These are phyloP conservation scores for Diarsia mendica DNA, from an alignment of 2,888 invertebrate species.

Conservation along the genomic window DNA sequence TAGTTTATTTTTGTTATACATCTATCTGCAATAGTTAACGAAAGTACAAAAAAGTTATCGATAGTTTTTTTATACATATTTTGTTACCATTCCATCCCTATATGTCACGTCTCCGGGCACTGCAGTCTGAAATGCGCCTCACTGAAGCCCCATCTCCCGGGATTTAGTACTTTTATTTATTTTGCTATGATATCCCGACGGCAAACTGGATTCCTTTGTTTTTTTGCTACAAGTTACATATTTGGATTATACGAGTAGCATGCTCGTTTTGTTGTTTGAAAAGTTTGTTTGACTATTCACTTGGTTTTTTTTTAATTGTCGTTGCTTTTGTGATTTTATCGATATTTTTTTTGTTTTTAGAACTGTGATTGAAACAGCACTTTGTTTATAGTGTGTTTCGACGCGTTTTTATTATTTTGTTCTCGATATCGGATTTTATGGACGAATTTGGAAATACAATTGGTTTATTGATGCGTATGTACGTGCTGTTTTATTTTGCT, in stretches of 20 bases:
- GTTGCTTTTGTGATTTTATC: neutral
- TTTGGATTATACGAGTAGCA: conserved; percentile 36
- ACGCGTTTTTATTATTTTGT: neutral
- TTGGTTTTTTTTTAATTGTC: neutral
- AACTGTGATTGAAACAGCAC: neutral
- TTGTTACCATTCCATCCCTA: conserved; percentile 54
- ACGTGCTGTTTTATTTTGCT: too few relatives aligned
- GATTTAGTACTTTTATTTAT: conserved; percentile 71
- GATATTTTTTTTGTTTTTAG: conserved; percentile 6
- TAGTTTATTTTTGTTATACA: neutral
- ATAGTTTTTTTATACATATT: conserved; percentile 19
- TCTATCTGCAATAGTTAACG: neutral
- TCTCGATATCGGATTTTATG: neutral
- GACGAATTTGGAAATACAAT: neutral
- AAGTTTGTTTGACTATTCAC: conserved; percentile 5
- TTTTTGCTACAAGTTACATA: conserved; percentile 56
- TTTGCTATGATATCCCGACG: conserved; percentile 55
- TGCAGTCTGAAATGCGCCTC: conserved; percentile 75
- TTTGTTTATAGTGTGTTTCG: conserved; percentile 4
- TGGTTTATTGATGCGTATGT: neutral
- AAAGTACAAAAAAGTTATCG: conserved; percentile 62
- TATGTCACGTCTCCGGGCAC: conserved; percentile 69
- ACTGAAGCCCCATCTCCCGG: conserved; percentile 66
- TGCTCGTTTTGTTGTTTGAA: conserved; percentile 25
- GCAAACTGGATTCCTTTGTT: conserved; percentile 55